Evolutionary conservation across 2,113 vertebrate genomes (phyloP).

Genomic region (Psittacara wagleri): DNA sequence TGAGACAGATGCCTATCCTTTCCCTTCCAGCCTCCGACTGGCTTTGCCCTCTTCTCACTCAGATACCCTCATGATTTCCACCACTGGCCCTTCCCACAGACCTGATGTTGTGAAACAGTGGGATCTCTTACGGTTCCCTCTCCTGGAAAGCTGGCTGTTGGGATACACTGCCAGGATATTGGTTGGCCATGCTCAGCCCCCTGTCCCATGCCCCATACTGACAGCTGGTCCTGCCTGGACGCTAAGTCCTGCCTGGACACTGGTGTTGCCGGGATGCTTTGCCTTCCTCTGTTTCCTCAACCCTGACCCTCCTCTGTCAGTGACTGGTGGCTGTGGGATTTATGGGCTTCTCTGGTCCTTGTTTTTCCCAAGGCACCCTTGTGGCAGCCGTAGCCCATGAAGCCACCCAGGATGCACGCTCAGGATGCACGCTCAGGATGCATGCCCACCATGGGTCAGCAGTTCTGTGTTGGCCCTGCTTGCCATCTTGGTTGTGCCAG

Average conservation of each 20-base stretch:
- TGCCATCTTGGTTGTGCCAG: accelerated
- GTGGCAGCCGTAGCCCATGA: accelerated
- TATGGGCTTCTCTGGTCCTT: background rate
- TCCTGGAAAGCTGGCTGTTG: background rate
- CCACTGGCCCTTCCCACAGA: background rate
- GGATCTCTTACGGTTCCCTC: background rate
- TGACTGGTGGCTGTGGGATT: background rate
- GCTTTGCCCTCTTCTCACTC: background rate
- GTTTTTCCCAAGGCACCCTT: background rate
- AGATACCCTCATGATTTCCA: accelerated
- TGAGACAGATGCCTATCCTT: background rate
- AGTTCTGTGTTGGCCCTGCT: background rate
- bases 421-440: background rate
- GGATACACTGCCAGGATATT: accelerated
- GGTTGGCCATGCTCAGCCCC: accelerated
- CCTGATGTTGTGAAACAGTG: accelerated
- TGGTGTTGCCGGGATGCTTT: background rate
- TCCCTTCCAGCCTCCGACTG: background rate
- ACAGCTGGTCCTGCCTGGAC: background rate
- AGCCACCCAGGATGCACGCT: background rate
- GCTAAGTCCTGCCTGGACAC: background rate
- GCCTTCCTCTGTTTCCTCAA: background rate
- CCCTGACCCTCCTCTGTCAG: background rate
- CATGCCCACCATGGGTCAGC: accelerated
- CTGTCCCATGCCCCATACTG: background rate